A percentile compares a stretch with the other conserved stretches of the same genome.
These are phyloP conservation scores for Pluvianellus socialis DNA, from an alignment of 2,113 vertebrate species.

Conservation along the genomic window DNA sequence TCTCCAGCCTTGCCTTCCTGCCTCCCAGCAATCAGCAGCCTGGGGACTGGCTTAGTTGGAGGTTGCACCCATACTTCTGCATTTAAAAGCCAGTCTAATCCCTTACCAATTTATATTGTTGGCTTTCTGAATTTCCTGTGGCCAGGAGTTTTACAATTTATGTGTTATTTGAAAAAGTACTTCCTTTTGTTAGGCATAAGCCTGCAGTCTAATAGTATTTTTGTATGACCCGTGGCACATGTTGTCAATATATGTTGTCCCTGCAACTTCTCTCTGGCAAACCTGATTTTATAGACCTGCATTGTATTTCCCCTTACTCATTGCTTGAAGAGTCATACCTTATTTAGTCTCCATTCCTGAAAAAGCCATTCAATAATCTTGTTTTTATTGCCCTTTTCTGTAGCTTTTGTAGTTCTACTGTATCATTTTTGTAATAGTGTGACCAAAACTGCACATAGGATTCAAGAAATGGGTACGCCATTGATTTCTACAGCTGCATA, in stretches of 20 bases:
- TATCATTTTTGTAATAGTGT: slow-evolving; percentile 17
- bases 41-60: neutral
- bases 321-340: neutral
- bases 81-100: neutral
- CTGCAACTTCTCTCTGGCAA: neutral
- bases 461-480: neutral
- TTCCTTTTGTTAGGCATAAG: neutral
- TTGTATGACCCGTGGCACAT: neutral
- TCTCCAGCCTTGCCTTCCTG: neutral
- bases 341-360: neutral
- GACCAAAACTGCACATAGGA: neutral
- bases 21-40: neutral
- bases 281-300: slow-evolving; percentile 15
- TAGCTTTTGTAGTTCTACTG: neutral
- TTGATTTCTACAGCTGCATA: neutral
- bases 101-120: neutral
- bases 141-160: neutral
- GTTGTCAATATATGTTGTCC: neutral
- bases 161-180: neutral
- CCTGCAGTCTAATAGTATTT: neutral
- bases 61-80: neutral
- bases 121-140: neutral
- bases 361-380: neutral
- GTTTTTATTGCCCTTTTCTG: slow-evolving; percentile 25
- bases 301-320: neutral